Evolutionary conservation across 2,113 vertebrate genomes (phyloP).

Genomic region (Scopus umbretta): DNA sequence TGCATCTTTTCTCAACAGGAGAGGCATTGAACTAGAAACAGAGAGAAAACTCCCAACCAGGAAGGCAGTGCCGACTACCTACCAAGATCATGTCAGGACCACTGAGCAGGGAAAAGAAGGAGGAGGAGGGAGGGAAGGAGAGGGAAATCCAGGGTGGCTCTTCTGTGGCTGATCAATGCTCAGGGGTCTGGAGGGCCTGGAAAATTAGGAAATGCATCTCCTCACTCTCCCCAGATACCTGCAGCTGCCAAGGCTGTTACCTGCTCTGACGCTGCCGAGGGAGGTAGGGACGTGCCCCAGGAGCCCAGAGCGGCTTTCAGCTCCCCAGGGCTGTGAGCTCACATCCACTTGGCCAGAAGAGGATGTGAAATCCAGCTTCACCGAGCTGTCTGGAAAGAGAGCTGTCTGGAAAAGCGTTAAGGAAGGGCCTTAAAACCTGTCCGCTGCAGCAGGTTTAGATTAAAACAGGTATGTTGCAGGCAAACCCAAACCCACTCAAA

Average conservation of each 20-base stretch:
- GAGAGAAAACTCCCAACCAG: neutral
- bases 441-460: slow-evolving; percentile 25
- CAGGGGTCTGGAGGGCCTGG: neutral
- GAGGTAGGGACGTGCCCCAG: neutral
- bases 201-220: neutral
- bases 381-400: slow-evolving; percentile 9
- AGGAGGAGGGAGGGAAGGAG: neutral
- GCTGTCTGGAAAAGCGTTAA: slow-evolving; percentile 11
- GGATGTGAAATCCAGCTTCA: slow-evolving; percentile 27
- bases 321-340: neutral
- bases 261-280: neutral
- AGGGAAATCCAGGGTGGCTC: neutral
- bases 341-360: neutral
- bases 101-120: neutral
- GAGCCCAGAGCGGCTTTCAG: neutral
- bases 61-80: neutral
- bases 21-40: neutral
- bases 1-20: neutral
- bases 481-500: neutral
- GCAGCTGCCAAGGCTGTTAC: neutral
- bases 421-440: slow-evolving; percentile 4
- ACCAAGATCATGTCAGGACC: neutral
- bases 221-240: neutral
- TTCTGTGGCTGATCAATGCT: neutral
- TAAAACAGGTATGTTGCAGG: slow-evolving; percentile 4